Conservation (phyloP, 2,888 invertebrate species). For the Erebia ligea region DNA sequence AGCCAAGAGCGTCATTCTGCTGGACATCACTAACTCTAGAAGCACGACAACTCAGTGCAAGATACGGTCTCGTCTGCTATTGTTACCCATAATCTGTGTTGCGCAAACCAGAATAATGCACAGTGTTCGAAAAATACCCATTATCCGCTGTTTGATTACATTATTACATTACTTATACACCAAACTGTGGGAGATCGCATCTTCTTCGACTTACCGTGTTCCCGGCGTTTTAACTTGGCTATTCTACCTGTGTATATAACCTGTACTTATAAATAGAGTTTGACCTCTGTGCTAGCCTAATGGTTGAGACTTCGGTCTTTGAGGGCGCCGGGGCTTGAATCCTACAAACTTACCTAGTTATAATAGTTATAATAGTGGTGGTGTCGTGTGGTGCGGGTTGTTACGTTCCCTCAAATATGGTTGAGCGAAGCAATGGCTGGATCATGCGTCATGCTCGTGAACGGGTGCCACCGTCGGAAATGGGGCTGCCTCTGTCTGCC, state of each 20-base stretch:
- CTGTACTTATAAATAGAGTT: not conserved
- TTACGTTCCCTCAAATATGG: too few relatives aligned
- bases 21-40: not conserved
- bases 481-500: too few relatives aligned
- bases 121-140: constrained; percentile 16
- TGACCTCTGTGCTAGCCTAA: too few relatives aligned
- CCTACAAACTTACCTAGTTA: too few relatives aligned
- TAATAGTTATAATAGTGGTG: too few relatives aligned
- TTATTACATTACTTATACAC: constrained; percentile 4
- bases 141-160: constrained; percentile 24
- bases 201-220: not conserved
- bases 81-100: constrained; percentile 26
- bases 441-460: too few relatives aligned
- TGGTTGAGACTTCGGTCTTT: too few relatives aligned
- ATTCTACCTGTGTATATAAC: not conserved
- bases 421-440: too few relatives aligned
- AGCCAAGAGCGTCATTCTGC: not conserved
- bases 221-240: not conserved
- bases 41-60: not conserved
- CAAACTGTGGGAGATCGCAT: constrained; percentile 6
- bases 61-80: constrained; percentile 21
- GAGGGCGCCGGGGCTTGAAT: too few relatives aligned
- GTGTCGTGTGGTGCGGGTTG: too few relatives aligned
- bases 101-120: constrained; percentile 31
- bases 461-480: too few relatives aligned